phyloP scores from a whole-genome alignment of 2,888 invertebrate species.

The Xestia sexstrigata region DNA sequence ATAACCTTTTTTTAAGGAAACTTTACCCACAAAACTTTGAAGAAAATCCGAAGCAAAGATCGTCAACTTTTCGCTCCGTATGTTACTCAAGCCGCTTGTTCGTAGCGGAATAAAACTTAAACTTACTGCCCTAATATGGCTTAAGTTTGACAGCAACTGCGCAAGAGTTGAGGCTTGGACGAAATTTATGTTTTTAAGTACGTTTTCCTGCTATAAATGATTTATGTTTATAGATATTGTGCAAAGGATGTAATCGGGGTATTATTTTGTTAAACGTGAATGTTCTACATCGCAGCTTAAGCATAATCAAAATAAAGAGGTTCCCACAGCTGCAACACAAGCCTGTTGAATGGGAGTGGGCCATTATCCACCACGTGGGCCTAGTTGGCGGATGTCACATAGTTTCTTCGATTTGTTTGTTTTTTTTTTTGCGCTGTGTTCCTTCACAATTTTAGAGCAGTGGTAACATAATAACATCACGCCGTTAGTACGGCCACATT shows the following conservation, averaged over 20 bases:
- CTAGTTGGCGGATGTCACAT: neutral
- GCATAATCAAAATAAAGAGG: neutral
- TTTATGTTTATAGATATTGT: conserved; percentile 21
- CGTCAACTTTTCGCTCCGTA: conserved; percentile 24
- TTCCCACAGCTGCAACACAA: neutral
- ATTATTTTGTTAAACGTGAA: neutral
- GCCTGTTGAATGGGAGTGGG: neutral
- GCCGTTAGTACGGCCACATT: too few relatives aligned
- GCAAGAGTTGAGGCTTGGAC: conserved; percentile 58
- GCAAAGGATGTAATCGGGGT: neutral
- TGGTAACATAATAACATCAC: neutral
- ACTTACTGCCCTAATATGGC: conserved; percentile 69
- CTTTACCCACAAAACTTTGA: neutral
- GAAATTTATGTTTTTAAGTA: conserved; percentile 62
- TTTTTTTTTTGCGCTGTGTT: neutral
- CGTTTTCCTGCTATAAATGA: conserved; percentile 48
- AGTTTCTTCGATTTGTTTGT: neutral
- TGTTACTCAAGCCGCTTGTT: conserved; percentile 49
- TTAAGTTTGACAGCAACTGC: conserved; percentile 69
- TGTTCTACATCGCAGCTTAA: neutral
- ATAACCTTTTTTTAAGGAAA: neutral
- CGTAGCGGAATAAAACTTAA: conserved; percentile 67
- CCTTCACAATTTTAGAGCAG: neutral
- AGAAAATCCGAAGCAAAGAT: conserved; percentile 3
- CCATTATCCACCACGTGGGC: neutral